A percentile compares a stretch with the other conserved stretches of the same genome.
Evolutionary conservation across 2,797 vertebrate genomes (phyloP).

Genomic region (Nannoperca australis): DNA sequence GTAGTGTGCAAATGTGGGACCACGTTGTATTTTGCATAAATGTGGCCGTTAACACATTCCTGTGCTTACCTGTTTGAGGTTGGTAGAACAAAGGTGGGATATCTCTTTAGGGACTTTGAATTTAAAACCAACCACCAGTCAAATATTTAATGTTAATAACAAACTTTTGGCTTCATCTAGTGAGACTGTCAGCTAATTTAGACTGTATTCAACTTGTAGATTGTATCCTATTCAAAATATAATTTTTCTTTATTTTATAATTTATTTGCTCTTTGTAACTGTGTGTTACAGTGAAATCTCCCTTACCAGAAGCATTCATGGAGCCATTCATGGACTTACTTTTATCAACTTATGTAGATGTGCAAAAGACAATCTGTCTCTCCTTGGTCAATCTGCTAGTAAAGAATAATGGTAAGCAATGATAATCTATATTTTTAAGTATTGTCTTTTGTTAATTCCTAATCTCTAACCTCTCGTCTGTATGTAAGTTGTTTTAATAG

Average conservation of each 20-base stretch:
- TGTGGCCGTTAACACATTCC: slow-evolving; percentile 31
- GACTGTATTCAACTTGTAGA: background rate
- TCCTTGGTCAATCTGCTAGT: slow-evolving; percentile 86
- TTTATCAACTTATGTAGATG: slow-evolving; percentile 83
- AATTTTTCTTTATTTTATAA: background rate
- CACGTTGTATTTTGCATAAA: slow-evolving; percentile 41
- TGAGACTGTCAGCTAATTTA: background rate
- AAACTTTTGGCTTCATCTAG: background rate
- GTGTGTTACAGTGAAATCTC: slow-evolving; percentile 75
- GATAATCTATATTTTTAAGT: background rate
- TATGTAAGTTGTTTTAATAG: background rate
- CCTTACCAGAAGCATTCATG: slow-evolving; percentile 81
- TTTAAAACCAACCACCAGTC: background rate
- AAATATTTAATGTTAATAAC: background rate
- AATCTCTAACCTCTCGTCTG: background rate
- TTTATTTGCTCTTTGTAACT: background rate
- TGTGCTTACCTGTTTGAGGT: slow-evolving; percentile 11
- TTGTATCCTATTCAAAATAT: background rate
- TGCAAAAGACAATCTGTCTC: slow-evolving; percentile 84
- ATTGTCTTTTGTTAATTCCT: background rate
- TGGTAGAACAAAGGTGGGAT: background rate
- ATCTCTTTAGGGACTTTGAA: background rate
- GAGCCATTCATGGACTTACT: slow-evolving; percentile 82
- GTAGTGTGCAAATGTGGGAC: slow-evolving; percentile 43
- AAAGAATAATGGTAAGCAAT: slow-evolving; percentile 83